Base-by-base conservation (phyloP, 2,888 invertebrate genomes). In the Dorcus parallelipipedus region DNA sequence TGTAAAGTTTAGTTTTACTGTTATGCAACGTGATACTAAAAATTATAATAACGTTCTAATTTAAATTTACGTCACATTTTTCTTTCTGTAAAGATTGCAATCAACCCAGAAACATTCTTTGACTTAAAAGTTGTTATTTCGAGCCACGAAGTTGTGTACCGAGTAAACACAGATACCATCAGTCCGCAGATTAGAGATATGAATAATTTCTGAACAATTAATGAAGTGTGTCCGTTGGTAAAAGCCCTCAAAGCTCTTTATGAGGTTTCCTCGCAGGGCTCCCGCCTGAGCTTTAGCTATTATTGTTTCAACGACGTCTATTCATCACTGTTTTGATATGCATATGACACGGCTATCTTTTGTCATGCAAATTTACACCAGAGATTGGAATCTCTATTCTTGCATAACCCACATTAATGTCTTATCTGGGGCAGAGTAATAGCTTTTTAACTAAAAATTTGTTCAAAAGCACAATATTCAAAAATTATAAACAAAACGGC, bases 201-300 rank as follows among this genome's bases (percentile, higher is more conserved):
- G 76, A 76, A 76, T 76, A 76, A 76, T 76, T 76, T 73, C 71
- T 65, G 67, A 67, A 71, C 76, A 73, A 73, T 74, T 75, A 76
- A 76, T 75, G 74, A 73, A 74, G 75, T 73, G 72, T 69, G 70
- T 69, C 69, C 67, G 73, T 70, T 70, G 66, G 69, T 70, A 67
- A 71, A 73, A 72, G 73, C 73, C 70, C 70, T 72, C 69, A 72
- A 73, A 73, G 72, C 73, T 69, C 71, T 71, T 71, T 71, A 70
- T 67, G 72, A 70, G 70, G 67, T 64, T 66, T 67, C 70, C 45
- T 17, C 70, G 67, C 65, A 68, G 69, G 69, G 67, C 69, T 70
- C 65, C 68, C 66, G 62, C 67, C 68, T 69, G 69, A 72, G 69
- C 70, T 69, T 59, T 54, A 58, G 65, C 70, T 68, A 69, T 73